Percentiles rank a stretch among this genome's conserved stretches.
phyloP scores from a whole-genome alignment of 2,888 invertebrate species.

The Meiosimyza platycephala region DNA sequence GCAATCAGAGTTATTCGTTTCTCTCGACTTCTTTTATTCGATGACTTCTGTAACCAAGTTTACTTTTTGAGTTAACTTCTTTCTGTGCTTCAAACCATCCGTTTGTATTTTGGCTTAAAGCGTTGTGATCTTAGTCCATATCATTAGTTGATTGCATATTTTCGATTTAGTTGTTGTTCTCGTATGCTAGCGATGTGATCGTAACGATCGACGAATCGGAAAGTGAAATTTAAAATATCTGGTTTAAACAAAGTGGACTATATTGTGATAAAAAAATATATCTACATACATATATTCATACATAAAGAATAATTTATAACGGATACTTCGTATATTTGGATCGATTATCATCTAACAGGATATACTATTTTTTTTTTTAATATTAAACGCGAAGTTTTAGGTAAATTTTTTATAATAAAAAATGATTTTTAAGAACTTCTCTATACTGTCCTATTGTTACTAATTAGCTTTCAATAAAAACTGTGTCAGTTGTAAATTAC shows the following conservation, averaged over 20 bases:
- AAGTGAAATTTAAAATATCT: slow-evolving; percentile 36
- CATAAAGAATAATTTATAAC: neutral
- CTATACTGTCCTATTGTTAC: too few relatives aligned
- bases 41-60: too few relatives aligned
- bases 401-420: neutral
- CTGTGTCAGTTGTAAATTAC: too few relatives aligned
- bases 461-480: too few relatives aligned
- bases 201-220: slow-evolving; percentile 24
- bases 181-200: slow-evolving; percentile 52
- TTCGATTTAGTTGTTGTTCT: slow-evolving; percentile 60
- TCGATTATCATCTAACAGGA: slow-evolving; percentile 21
- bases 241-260: neutral
- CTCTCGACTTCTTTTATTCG: too few relatives aligned
- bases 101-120: slow-evolving; percentile 32
- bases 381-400: slow-evolving; percentile 14
- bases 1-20: too few relatives aligned
- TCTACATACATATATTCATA: neutral
- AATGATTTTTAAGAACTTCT: too few relatives aligned
- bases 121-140: slow-evolving; percentile 42
- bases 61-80: too few relatives aligned
- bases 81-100: too few relatives aligned
- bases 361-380: slow-evolving; percentile 4
- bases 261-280: slow-evolving; percentile 15
- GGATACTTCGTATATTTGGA: neutral
- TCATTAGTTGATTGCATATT: slow-evolving; percentile 48